A percentile compares a stretch with the other conserved stretches of the same genome.
These are phyloP conservation scores for Tethea ocularis DNA, from an alignment of 2,888 invertebrate species.

Conservation along the genomic window DNA sequence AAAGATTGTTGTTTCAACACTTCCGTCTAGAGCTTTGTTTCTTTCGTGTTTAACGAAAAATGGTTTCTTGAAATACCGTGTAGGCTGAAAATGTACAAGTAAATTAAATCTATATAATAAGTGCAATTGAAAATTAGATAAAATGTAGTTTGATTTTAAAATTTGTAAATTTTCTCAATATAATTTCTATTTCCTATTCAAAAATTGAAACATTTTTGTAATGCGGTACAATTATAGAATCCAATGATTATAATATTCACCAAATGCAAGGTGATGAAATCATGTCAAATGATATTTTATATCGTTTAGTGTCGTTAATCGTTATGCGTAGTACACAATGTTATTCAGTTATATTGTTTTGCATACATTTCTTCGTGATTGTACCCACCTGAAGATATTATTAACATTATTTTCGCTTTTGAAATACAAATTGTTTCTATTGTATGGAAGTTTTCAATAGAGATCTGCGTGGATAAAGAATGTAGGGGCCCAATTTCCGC, in stretches of 20 bases:
- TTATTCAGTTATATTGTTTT: too few species aligned
- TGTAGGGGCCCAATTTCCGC: background rate
- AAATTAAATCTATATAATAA: too few species aligned
- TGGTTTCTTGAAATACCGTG: background rate
- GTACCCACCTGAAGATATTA: slow-evolving; percentile 50
- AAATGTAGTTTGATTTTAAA: too few species aligned
- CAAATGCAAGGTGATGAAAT: background rate
- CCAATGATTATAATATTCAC: too few species aligned
- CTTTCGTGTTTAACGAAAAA: background rate
- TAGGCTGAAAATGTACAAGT: background rate
- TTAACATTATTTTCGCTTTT: slow-evolving; percentile 45
- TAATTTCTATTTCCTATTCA: background rate
- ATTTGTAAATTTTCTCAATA: too few species aligned
- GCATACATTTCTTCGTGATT: slow-evolving; percentile 21
- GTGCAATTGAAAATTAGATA: too few species aligned
- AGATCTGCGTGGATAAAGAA: background rate
- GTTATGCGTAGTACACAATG: too few species aligned
- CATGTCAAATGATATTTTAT: background rate
- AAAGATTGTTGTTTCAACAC: slow-evolving; percentile 44
- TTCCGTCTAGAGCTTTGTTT: slow-evolving; percentile 26
- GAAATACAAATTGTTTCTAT: slow-evolving; percentile 52
- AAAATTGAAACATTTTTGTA: background rate
- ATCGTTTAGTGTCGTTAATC: too few species aligned
- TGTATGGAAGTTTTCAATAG: slow-evolving; percentile 45
- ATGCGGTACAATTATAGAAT: background rate